These are phyloP conservation scores for Leucoraja ocellata DNA, from an alignment of 2,797 vertebrate species.

Conservation along the genomic window DNA sequence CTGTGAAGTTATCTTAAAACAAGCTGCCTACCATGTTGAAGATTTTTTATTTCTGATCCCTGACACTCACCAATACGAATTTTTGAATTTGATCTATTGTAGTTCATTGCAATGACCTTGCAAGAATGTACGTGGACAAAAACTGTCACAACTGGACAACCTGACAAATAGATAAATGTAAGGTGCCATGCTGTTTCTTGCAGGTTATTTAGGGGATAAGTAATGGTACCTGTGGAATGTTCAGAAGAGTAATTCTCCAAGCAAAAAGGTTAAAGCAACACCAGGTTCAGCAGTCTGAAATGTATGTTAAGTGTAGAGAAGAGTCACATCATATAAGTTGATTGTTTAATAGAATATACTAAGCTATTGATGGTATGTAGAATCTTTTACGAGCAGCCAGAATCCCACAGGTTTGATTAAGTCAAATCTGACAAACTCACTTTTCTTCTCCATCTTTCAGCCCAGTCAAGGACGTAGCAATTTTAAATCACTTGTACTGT, in stretches of 20 bases:
- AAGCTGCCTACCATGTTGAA: neutral
- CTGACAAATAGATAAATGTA: conserved; percentile 34
- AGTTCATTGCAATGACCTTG: conserved; percentile 32
- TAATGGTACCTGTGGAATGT: conserved; percentile 38
- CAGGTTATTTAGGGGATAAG: conserved; percentile 35
- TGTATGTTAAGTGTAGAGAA: neutral
- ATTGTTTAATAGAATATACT: conserved; percentile 22
- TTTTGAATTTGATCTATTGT: conserved; percentile 28
- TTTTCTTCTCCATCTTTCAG: conserved; percentile 4
- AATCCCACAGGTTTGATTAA: conserved; percentile 26
- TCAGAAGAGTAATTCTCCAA: neutral
- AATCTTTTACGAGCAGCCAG: conserved; percentile 14
- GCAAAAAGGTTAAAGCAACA: neutral
- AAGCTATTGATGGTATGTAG: neutral
- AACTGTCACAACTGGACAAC: conserved; percentile 31
- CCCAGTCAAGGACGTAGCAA: conserved; percentile 26
- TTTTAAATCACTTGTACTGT: conserved; percentile 33
- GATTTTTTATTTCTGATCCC: neutral
- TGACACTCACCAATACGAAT: neutral
- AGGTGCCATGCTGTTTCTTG: conserved; percentile 26
- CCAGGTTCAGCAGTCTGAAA: neutral
- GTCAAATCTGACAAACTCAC: conserved; percentile 23
- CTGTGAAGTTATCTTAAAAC: conserved; percentile 5
- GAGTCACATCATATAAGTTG: neutral
- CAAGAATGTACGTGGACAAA: neutral